Evolutionary conservation across 2,888 invertebrate genomes (phyloP).

Genomic region (Macrostomum cliftonense): DNA sequence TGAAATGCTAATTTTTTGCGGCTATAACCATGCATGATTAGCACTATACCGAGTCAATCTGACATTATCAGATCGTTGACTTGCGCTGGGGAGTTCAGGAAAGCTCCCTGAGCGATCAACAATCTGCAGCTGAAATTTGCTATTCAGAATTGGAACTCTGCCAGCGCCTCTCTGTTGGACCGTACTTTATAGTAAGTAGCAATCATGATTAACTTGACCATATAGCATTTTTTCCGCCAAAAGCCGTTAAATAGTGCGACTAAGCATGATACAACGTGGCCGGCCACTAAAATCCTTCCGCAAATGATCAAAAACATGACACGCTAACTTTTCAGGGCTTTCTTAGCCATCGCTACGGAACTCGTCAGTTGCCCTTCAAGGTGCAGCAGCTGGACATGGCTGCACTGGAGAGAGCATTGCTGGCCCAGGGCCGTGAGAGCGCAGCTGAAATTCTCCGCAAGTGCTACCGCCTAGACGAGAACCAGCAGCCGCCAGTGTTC

Average conservation of each 20-base stretch:
- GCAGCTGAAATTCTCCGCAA: slow-evolving; percentile 17
- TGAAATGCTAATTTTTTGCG: too few species aligned
- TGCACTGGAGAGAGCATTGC: slow-evolving; percentile 16
- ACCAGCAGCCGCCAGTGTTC: slow-evolving; percentile 23
- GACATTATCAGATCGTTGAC: slow-evolving; percentile 24
- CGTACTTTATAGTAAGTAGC: too few species aligned
- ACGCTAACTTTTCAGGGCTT: too few species aligned
- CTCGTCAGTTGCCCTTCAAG: slow-evolving; percentile 19
- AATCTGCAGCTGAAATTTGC: slow-evolving; percentile 20
- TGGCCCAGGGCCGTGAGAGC: slow-evolving; percentile 15
- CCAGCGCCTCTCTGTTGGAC: too few species aligned
- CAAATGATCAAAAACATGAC: too few species aligned
- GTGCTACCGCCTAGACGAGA: slow-evolving; percentile 24
- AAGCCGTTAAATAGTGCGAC: too few species aligned
- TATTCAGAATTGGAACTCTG: slow-evolving; percentile 21
- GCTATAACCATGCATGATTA: too few species aligned
- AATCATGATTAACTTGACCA: too few species aligned
- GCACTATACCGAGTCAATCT: too few species aligned
- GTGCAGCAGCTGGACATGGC: slow-evolving; percentile 21
- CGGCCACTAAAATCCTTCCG: not conserved
- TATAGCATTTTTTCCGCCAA: too few species aligned
- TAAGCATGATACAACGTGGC: too few species aligned
- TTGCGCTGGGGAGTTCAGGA: slow-evolving; percentile 24
- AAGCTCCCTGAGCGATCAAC: too few species aligned
- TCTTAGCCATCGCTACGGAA: slow-evolving; percentile 29